Evolutionary conservation across 1,140 invertebrate species (phyloP).

Genomic region (Drosophila sucinea): DNA sequence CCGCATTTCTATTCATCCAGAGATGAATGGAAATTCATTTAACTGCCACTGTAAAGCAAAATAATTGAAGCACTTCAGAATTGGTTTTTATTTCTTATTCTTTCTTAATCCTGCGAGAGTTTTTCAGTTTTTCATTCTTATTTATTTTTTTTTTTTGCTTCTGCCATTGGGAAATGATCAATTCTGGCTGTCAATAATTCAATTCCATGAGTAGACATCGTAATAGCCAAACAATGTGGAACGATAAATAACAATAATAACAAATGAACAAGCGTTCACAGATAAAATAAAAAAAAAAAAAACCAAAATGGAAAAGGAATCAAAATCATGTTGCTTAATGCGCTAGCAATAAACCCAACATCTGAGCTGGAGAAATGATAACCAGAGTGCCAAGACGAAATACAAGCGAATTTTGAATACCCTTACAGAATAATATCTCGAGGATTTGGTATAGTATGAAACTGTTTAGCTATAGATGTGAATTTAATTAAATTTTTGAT

Average conservation of each 20-base stretch:
- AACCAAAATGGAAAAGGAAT: slow-evolving; percentile 24
- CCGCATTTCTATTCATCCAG: neutral
- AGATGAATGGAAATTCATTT: slow-evolving; percentile 7
- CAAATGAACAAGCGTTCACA: slow-evolving; percentile 46
- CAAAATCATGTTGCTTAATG: slow-evolving; percentile 42
- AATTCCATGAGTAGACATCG: slow-evolving; percentile 34
- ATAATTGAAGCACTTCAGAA: slow-evolving; percentile 13
- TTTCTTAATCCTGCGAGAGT: neutral
- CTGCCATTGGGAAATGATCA: slow-evolving; percentile 32
- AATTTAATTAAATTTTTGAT: no score
- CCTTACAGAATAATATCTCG: neutral
- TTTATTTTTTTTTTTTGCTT: slow-evolving; percentile 8
- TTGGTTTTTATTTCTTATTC: slow-evolving; percentile 21
- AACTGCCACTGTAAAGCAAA: slow-evolving; percentile 10
- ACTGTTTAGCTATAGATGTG: no score
- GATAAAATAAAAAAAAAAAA: slow-evolving; percentile 3
- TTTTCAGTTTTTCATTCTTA: neutral
- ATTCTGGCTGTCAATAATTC: slow-evolving; percentile 49
- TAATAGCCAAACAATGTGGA: slow-evolving; percentile 40
- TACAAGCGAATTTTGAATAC: neutral
- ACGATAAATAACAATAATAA: slow-evolving; percentile 50
- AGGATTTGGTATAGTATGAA: no score
- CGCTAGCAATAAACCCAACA: slow-evolving; percentile 35
- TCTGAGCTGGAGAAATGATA: neutral
- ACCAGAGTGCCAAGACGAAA: neutral